Evolutionary conservation across 2,113 vertebrate species (phyloP), one percentile per base, ranked within the genome.

Genomic region (Pelvicachromis taeniatus): DNA sequence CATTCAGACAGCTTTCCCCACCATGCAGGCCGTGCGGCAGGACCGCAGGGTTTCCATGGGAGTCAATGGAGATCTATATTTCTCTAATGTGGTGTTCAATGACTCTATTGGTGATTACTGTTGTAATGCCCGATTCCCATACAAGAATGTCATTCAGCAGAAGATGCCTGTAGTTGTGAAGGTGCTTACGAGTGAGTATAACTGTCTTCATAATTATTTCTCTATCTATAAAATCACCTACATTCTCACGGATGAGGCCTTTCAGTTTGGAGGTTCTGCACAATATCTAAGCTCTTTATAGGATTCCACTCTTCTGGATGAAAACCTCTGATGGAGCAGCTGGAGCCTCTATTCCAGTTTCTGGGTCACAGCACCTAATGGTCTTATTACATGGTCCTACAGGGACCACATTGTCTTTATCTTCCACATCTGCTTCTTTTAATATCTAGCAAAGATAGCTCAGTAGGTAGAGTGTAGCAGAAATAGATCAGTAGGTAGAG

Each of bases 81-180:
- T 99, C 95, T 98, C 99, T 45, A 98, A 98, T 0, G 96, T 99
- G 7, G 77, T 97, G 80, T 94, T 96, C 8, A 97, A 97, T 42
- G 99, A 99, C 45, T 97, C 97, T 53, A 93, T 94, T 56, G 95
- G 96, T 0, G 97, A 99, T 95, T 99, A 98, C 95, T 98, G 98
- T 95, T 99, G 99, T 93, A 99, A 98, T 0, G 98, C 98, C 0
- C 98, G 98, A 33, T 99, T 98, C 88, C 98, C 97, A 40, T 97
- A 98, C 91, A 98, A 97, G 68, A 98, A 99, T 87, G 97, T 97
- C 94, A 99, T 99, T 88, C 99, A 99, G 90, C 98, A 99, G 96
- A 99, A 99, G 90, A 98, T 97, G 87, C 97, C 99, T 0, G 97
- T 97, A 88, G 98, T 97, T 35, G 97, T 99, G 85, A 99, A 97